Evolutionary conservation across 2,888 invertebrate species (phyloP), one percentile per base, ranked within the genome.

Genomic region (Nephrotoma appendiculata): DNA sequence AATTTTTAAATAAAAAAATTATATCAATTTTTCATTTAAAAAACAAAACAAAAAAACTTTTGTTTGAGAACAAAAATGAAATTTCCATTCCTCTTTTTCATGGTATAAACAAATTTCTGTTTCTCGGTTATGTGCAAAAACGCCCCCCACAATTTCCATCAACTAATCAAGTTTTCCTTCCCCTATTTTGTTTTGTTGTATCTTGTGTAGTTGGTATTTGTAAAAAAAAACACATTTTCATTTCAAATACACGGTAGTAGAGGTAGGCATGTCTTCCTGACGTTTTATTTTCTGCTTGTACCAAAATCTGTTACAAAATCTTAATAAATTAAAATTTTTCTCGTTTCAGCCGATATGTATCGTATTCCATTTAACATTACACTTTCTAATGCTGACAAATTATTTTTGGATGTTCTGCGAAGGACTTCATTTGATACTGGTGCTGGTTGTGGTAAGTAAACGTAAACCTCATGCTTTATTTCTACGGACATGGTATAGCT

Each of bases 351-450:
- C 91, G 31, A 95, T 95, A 94, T 96, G 96, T 90, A 95, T 95
- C 90, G 89, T 92, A 0, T 91, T 96, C 1, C 96, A 96, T 90
- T 90, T 95, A 43, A 87, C 94, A 1, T 93, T 94, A 0, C 94
- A 95, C 89, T 96, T 96, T 90, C 94, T 95, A 88, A 95, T 96
- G 93, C 92, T 96, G 85, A 94, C 95, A 85, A 96, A 95, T 90
- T 96, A 96, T 91, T 93, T 95, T 90, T 97, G 96, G 96, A 96
- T 96, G 96, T 96, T 96, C 90, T 95, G 95, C 89, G 96, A 96
- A 90, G 95, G 95, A 0, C 91, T 96, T 1, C 95, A 96, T 89
- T 92, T 97, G 7, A 96, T 96, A 90, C 93, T 96, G 19, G 94
- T 96, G 0, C 92, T 97, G 0, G 96, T 96, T 9, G 94, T 96